Conservation (phyloP, 2,888 invertebrate species). For the Eupeodes latifasciatus region DNA sequence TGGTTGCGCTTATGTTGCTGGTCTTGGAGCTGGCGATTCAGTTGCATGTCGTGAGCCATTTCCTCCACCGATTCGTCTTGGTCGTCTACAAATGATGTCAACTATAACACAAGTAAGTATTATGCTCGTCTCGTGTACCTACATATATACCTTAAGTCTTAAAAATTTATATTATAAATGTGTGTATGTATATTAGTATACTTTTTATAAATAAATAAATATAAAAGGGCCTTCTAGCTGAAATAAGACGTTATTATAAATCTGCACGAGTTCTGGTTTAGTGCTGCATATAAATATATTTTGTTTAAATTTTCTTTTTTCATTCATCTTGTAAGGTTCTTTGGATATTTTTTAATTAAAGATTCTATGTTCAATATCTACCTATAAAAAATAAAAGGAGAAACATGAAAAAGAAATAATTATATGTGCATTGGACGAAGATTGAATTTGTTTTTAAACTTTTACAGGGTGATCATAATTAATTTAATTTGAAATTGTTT, state of each 20-base stretch:
- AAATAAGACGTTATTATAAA: constrained; percentile 57
- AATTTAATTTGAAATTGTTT: not conserved
- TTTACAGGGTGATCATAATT: constrained; percentile 10
- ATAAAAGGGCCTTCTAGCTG: constrained; percentile 1
- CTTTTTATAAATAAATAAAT: constrained; percentile 25
- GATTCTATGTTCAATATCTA: constrained; percentile 45
- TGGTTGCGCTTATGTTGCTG: constrained; percentile 95
- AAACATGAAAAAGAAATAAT: constrained; percentile 29
- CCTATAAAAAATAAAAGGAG: constrained; percentile 2
- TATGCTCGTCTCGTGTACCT: too few relatives aligned
- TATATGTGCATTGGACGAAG: constrained; percentile 32
- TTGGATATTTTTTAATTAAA: constrained; percentile 66
- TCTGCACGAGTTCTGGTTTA: constrained; percentile 20
- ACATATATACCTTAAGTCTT: too few relatives aligned
- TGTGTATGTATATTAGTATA: not conserved
- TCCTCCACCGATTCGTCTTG: constrained; percentile 88
- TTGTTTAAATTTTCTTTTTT: not conserved
- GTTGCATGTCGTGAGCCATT: constrained; percentile 94
- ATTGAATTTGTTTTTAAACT: constrained; percentile 32
- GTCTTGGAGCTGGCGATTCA: constrained; percentile 92
- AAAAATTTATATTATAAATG: not conserved
- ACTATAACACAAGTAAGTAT: constrained; percentile 92
- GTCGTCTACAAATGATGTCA: constrained; percentile 90
- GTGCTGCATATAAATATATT: constrained; percentile 12
- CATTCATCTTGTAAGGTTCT: constrained; percentile 13